Percentiles rank a stretch among this genome's conserved stretches.
Evolutionary conservation across 2,797 vertebrate genomes (phyloP).

Genomic region (Sebastes cheni): DNA sequence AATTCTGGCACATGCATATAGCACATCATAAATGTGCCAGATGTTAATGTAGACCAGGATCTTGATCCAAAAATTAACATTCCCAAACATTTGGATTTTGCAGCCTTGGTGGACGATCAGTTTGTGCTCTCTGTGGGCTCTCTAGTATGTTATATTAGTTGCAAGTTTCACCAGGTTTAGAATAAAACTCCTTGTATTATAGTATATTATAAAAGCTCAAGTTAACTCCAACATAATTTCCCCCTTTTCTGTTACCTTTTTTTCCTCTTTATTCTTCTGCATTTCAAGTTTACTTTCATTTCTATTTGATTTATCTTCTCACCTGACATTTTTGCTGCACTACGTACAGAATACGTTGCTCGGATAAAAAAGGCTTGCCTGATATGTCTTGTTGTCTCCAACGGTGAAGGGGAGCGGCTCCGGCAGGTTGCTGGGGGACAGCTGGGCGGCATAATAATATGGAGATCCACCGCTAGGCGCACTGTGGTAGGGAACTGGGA

Average conservation of each 20-base stretch:
- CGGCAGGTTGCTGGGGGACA: constrained; percentile 91
- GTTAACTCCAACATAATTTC: neutral
- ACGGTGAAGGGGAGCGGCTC: constrained; percentile 96
- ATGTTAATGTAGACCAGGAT: neutral
- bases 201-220: neutral
- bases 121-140: too few relatives aligned
- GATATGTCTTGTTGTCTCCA: constrained; percentile 97
- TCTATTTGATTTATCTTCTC: constrained; percentile 15
- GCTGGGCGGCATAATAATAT: constrained; percentile 96
- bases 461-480: constrained; percentile 88
- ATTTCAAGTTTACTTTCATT: neutral
- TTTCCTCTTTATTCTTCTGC: neutral
- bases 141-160: too few relatives aligned
- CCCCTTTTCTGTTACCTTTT: neutral
- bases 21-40: neutral
- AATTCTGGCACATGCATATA: neutral
- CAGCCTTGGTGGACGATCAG: too few relatives aligned
- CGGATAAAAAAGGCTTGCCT: constrained; percentile 64
- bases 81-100: too few relatives aligned
- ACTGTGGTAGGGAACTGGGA: constrained; percentile 91
- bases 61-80: too few relatives aligned
- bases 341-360: neutral
- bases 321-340: neutral
- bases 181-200: neutral
- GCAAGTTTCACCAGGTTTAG: neutral